Evolutionary conservation across 2,113 vertebrate species (phyloP), one percentile per base, ranked within the genome.

Genomic region (Tapirus terrestris): DNA sequence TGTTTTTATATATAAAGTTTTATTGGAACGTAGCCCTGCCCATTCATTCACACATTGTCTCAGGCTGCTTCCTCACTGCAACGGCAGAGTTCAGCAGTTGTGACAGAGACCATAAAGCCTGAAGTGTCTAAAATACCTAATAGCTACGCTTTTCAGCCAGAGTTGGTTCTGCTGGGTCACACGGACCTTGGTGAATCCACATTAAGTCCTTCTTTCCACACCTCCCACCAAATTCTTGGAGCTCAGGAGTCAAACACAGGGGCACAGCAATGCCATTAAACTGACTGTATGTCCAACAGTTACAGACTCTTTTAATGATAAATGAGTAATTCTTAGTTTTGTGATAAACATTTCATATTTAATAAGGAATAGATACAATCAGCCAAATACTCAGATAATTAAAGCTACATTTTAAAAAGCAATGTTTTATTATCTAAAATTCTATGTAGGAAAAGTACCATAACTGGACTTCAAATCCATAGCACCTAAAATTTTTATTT

Each of bases 371-470:
- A 63, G 27, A 53, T 36, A 36, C 20, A 81, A 91, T 84, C 31
- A 94, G 27, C 48, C 60, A 86, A 90, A 33, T 81, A 61, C 23
- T 68, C 86, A 87, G 48, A 73, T 43, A 79, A 86, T 36, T 76
- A 80, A 86, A 91, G n/a, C 48, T 76, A 77, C 16, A 36, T 76
- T 90, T 94, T 56, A 73, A 90, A 90, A 90, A 56, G 67, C 39
- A 76, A 7, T n/a, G 43, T 97, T 98, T 98, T 95, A 95, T 97
- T 98, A 67, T 70, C 60, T 97, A 94, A 97, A 98, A 96, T 96
- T 95, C 53, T 86, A 84, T 61, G 0, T 51, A 91, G 79, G 61
- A 97, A 98, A 98, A 98, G 96, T 95, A 95, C 92, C 80, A 39
- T 77, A 96, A 95, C 96, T 97, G 25, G 72, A 84, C 91, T 97